Evolutionary conservation across 2,797 vertebrate genomes (phyloP).

Genomic region (Salarias fasciatus): DNA sequence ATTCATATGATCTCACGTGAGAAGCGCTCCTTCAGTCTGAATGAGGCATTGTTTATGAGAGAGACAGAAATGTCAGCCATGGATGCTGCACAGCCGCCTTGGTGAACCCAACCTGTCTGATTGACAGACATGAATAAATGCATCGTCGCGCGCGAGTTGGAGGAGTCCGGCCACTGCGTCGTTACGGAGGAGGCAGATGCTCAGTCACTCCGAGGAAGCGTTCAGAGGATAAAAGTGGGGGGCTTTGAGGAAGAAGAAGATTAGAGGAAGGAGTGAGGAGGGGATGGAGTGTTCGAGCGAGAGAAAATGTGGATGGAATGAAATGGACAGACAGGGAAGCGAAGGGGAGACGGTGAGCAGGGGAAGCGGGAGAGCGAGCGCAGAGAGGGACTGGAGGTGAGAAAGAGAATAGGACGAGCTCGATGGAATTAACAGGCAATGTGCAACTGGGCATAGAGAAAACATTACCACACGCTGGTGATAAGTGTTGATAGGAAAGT

Average conservation of each 20-base stretch:
- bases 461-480: not conserved
- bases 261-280: slow-evolving; percentile 10
- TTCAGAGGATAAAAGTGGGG: slow-evolving; percentile 1
- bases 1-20: not conserved
- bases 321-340: slow-evolving; percentile 10
- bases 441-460: no score
- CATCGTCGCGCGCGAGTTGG: slow-evolving; percentile 21
- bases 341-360: not conserved
- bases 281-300: not conserved
- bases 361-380: not conserved
- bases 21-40: not conserved
- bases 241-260: slow-evolving; percentile 11
- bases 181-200: slow-evolving; percentile 35
- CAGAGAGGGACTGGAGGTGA: not conserved
- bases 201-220: slow-evolving; percentile 11
- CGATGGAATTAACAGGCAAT: not conserved
- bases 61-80: not conserved
- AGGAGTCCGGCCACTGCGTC: slow-evolving; percentile 14
- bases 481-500: no score
- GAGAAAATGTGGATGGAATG: slow-evolving; percentile 1
- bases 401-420: slow-evolving; percentile 4
- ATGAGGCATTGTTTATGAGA: not conserved
- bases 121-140: slow-evolving; percentile 23
- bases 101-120: slow-evolving; percentile 10
- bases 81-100: not conserved